Conservation (phyloP, 2,113 vertebrate genomes). For the Heterotilapia buettikoferi region DNA sequence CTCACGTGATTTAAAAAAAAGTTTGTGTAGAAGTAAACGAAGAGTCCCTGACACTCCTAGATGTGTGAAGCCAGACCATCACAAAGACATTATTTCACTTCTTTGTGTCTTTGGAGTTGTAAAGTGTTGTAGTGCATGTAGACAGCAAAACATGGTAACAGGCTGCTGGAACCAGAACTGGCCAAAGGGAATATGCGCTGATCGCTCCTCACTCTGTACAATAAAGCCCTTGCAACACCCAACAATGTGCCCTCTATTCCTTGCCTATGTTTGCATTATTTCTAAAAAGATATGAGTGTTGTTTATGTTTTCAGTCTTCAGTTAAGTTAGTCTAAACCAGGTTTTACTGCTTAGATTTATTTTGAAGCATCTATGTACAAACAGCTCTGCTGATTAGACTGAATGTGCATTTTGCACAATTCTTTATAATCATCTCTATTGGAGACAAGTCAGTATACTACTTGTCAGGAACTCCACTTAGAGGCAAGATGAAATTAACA, state of each 20-base stretch:
- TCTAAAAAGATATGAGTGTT: neutral
- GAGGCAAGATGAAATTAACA: neutral
- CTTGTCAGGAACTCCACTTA: neutral
- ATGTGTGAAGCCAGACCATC: neutral
- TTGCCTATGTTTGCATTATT: neutral
- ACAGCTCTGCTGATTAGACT: neutral
- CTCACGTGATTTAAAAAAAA: rapidly evolving
- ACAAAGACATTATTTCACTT: neutral
- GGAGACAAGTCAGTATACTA: neutral
- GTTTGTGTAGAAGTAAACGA: neutral
- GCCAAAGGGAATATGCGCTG: neutral
- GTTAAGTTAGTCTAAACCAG: neutral
- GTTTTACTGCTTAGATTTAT: neutral
- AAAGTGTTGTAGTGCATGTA: neutral
- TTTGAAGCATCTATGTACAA: neutral
- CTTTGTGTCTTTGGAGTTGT: neutral
- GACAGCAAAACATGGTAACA: neutral
- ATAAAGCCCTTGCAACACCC: neutral
- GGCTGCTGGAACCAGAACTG: neutral
- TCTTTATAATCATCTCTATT: neutral
- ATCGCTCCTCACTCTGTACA: neutral
- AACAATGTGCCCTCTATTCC: neutral
- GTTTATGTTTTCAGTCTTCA: neutral
- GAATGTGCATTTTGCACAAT: neutral
- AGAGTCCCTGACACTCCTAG: neutral